Conservation (phyloP, 1,140 invertebrate species). For the Caenorhabditis brenneri region DNA sequence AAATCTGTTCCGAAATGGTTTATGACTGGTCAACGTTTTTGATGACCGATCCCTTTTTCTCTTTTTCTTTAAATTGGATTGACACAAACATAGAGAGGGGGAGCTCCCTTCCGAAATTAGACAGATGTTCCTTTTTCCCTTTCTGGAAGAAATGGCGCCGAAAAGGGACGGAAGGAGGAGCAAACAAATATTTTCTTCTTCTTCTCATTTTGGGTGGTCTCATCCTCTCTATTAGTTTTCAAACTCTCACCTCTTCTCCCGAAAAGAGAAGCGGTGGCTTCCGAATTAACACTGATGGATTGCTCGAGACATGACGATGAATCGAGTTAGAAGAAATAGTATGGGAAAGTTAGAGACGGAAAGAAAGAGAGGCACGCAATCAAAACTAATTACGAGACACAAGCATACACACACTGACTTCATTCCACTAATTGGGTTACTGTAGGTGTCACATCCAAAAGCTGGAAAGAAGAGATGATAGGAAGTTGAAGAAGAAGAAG, state of each 20-base stretch:
- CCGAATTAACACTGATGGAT: conserved; percentile 49
- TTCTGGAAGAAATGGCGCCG: too few species aligned
- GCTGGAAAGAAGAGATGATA: conserved; percentile 16
- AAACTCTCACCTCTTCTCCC: conserved; percentile 6
- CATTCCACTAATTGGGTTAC: conserved; percentile 48
- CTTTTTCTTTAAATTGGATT: conserved; percentile 39
- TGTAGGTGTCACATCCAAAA: conserved; percentile 27
- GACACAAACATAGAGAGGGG: neutral
- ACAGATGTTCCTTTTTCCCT: neutral
- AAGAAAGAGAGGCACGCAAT: neutral
- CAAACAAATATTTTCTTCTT: neutral
- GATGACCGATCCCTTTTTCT: conserved; percentile 28
- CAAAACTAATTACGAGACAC: conserved; percentile 37
- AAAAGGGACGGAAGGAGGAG: neutral
- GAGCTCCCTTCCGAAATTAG: neutral
- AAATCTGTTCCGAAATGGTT: conserved; percentile 16
- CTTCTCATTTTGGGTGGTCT: neutral
- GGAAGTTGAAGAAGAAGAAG: neutral
- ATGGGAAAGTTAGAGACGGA: neutral
- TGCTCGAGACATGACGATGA: conserved; percentile 27
- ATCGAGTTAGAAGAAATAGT: conserved; percentile 29
- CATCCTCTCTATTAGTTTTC: too few species aligned
- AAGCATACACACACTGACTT: neutral
- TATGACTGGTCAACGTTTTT: conserved; percentile 30
- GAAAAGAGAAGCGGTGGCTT: conserved; percentile 7